A percentile compares a stretch with the other conserved stretches of the same genome.
These are phyloP conservation scores for Exocentrus adspersus DNA, from an alignment of 2,888 invertebrate species.

Conservation along the genomic window DNA sequence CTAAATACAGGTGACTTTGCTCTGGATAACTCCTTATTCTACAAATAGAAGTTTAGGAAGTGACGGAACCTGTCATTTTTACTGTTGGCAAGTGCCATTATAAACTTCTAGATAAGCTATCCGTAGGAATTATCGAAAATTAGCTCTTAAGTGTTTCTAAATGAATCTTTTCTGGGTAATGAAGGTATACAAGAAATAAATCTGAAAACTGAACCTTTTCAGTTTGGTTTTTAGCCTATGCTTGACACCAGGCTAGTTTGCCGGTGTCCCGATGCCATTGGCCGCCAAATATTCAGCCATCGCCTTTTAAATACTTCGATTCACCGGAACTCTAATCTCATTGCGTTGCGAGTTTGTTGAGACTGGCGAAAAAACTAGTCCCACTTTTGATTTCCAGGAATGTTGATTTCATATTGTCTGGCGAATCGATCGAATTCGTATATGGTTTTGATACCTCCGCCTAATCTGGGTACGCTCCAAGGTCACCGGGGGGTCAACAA, in stretches of 20 bases:
- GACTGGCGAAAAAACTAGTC: slow-evolving; percentile 27
- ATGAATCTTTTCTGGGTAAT: no score
- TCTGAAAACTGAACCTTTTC: no score
- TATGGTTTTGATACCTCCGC: slow-evolving; percentile 14
- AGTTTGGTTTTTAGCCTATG: background rate
- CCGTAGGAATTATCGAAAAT: no score
- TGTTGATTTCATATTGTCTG: slow-evolving; percentile 12
- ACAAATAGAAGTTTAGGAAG: no score
- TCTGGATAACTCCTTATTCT: no score
- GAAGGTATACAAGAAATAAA: no score
- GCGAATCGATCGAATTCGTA: slow-evolving; percentile 11
- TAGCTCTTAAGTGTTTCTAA: no score
- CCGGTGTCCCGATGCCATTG: slow-evolving; percentile 43
- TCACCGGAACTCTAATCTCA: slow-evolving; percentile 39
- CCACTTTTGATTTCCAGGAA: slow-evolving; percentile 26
- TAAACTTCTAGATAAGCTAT: no score
- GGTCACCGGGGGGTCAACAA: slow-evolving; percentile 30
- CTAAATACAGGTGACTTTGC: no score
- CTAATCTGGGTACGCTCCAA: slow-evolving; percentile 10
- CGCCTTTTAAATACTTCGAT: slow-evolving; percentile 40
- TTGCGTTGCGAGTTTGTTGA: slow-evolving; percentile 22
- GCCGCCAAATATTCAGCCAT: slow-evolving; percentile 46
- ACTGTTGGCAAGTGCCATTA: no score
- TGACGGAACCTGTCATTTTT: no score
- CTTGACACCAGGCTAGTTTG: slow-evolving; percentile 3